Evolutionary conservation across 2,888 invertebrate genomes (phyloP).

Genomic region (Gymnosoma rotundatum): DNA sequence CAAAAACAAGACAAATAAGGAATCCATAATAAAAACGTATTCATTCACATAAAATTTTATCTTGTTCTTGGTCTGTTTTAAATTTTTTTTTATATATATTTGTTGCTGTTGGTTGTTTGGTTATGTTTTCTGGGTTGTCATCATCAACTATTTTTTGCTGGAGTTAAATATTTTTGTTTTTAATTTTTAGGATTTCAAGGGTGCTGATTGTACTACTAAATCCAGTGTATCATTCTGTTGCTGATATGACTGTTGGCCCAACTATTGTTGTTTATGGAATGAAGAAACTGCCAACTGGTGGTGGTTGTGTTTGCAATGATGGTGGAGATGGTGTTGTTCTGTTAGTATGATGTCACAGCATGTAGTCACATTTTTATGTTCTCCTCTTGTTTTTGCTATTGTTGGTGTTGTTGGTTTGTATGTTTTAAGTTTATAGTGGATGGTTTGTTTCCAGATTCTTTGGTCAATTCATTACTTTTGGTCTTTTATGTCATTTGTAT

Average conservation of each 20-base stretch:
- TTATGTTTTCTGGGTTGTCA: slow-evolving; percentile 64
- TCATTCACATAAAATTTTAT: slow-evolving; percentile 67
- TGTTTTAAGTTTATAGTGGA: slow-evolving; percentile 54
- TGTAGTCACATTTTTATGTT: slow-evolving; percentile 70
- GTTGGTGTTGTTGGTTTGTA: slow-evolving; percentile 45
- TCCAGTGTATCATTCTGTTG: slow-evolving; percentile 61
- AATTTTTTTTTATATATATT: slow-evolving; percentile 17
- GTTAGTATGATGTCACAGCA: slow-evolving; percentile 71
- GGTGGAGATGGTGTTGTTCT: slow-evolving; percentile 68
- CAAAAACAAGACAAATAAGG: slow-evolving; percentile 41
- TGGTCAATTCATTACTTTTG: slow-evolving; percentile 69
- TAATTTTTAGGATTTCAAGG: slow-evolving; percentile 52
- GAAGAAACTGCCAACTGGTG: slow-evolving; percentile 54
- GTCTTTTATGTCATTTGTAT: slow-evolving; percentile 70
- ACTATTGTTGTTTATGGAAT: slow-evolving; percentile 51
- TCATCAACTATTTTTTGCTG: slow-evolving; percentile 61
- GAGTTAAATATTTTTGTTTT: slow-evolving; percentile 1
- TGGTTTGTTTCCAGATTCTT: slow-evolving; percentile 58
- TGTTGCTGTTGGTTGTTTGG: slow-evolving; percentile 54
- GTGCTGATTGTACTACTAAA: slow-evolving; percentile 66
- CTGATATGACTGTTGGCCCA: slow-evolving; percentile 62
- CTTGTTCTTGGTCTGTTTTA: slow-evolving; percentile 60
- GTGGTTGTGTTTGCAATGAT: slow-evolving; percentile 46
- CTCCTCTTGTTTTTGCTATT: slow-evolving; percentile 52
- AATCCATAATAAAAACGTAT: slow-evolving; percentile 68